Evolutionary conservation across 2,797 vertebrate genomes (phyloP).

Genomic region (Pristis pectinata): DNA sequence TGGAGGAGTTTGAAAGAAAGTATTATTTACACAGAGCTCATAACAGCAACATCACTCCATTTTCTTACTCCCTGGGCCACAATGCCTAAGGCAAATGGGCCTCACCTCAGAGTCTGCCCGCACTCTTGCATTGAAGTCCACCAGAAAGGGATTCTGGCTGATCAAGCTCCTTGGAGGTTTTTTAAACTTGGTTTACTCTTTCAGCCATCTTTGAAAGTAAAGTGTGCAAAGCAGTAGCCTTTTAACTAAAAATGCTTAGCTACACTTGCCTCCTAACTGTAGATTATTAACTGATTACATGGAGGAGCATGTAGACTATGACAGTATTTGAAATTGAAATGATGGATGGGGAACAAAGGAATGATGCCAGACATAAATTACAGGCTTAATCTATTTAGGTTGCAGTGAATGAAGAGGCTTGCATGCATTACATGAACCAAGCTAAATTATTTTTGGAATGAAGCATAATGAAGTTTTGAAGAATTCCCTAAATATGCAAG

Average conservation of each 20-base stretch:
- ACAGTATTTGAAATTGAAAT: conserved; percentile 19
- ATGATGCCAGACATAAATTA: conserved; percentile 4
- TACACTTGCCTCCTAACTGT: neutral
- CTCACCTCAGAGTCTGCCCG: no score
- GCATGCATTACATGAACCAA: neutral
- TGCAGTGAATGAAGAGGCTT: neutral
- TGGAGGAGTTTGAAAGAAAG: no score
- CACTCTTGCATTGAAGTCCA: no score
- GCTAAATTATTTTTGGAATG: neutral
- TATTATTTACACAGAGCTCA: no score
- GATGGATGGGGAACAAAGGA: conserved; percentile 19
- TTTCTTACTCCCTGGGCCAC: no score
- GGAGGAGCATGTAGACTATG: neutral
- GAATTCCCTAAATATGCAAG: neutral
- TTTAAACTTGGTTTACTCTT: neutral
- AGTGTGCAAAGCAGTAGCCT: neutral
- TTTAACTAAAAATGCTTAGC: conserved; percentile 20
- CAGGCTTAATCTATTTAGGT: neutral
- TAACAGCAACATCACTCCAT: no score
- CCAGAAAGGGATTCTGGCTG: no score
- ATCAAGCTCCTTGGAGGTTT: neutral
- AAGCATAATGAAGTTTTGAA: neutral
- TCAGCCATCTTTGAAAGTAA: neutral
- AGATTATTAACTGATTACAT: conserved; percentile 33
- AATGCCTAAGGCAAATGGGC: no score